These are phyloP conservation scores for Nicator chloris DNA, from an alignment of 2,113 vertebrate species.

Conservation along the genomic window DNA sequence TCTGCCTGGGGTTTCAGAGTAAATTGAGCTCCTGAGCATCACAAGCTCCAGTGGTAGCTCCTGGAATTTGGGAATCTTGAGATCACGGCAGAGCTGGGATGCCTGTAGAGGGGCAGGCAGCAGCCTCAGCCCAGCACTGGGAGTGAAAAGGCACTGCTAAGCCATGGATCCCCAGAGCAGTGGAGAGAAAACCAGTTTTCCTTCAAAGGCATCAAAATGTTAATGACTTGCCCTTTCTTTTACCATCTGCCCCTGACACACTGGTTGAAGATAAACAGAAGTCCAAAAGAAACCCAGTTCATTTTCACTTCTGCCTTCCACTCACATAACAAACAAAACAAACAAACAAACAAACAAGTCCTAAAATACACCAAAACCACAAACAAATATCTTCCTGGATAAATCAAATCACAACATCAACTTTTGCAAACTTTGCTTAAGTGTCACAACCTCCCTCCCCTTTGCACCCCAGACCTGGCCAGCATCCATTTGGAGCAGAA, in stretches of 20 bases:
- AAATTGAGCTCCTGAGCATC: background rate
- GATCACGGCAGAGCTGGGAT: background rate
- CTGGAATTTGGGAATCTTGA: background rate
- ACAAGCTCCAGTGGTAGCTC: background rate
- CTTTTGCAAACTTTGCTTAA: background rate
- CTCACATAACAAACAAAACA: background rate
- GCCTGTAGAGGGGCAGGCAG: background rate
- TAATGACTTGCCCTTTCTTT: background rate
- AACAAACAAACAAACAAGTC: background rate
- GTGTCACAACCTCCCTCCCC: background rate
- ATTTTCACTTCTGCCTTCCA: background rate
- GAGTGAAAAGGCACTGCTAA: background rate
- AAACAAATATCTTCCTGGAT: background rate
- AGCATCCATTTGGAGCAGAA: background rate
- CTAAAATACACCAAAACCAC: background rate
- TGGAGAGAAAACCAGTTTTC: background rate
- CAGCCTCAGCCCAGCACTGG: background rate
- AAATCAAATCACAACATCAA: background rate
- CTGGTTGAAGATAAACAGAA: background rate
- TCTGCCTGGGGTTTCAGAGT: background rate
- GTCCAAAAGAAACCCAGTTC: background rate
- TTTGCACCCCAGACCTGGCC: background rate
- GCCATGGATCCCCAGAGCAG: accelerated
- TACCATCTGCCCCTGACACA: accelerated
- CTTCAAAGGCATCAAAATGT: background rate